Evolutionary conservation across 2,888 invertebrate genomes (phyloP).

Genomic region (Eupithecia inturbata): DNA sequence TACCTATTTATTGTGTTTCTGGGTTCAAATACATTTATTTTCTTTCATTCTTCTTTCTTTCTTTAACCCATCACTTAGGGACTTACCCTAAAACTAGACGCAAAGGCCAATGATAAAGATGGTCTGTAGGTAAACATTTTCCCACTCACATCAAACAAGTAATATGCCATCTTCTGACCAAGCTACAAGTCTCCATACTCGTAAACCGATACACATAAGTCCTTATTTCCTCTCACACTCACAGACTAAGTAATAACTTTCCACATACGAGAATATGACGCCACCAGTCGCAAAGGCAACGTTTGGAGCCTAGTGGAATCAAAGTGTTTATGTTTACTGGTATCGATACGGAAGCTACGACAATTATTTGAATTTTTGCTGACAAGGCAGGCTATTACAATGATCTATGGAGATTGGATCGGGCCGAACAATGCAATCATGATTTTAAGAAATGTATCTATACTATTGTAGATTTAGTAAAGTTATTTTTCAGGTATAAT

Average conservation of each 20-base stretch:
- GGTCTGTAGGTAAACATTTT: no score
- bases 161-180: neutral
- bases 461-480: no score
- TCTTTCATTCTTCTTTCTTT: no score
- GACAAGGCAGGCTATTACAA: slow-evolving; percentile 28
- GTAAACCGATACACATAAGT: slow-evolving; percentile 28
- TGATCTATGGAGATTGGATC: slow-evolving; percentile 25
- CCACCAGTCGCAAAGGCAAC: slow-evolving; percentile 51
- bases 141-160: no score
- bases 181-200: slow-evolving; percentile 6
- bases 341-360: slow-evolving; percentile 67
- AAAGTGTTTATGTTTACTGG: slow-evolving; percentile 67
- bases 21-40: no score
- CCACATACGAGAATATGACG: slow-evolving; percentile 24
- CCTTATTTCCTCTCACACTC: slow-evolving; percentile 28
- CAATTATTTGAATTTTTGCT: slow-evolving; percentile 55
- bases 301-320: slow-evolving; percentile 52
- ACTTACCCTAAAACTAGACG: no score
- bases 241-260: slow-evolving; percentile 17
- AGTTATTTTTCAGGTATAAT: no score
- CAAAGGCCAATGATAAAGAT: no score
- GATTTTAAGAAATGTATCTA: neutral
- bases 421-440: slow-evolving; percentile 25
- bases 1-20: no score
- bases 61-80: neutral